phyloP scores from a whole-genome alignment of 2,888 invertebrate genomes.

The Sicus ferrugineus region DNA sequence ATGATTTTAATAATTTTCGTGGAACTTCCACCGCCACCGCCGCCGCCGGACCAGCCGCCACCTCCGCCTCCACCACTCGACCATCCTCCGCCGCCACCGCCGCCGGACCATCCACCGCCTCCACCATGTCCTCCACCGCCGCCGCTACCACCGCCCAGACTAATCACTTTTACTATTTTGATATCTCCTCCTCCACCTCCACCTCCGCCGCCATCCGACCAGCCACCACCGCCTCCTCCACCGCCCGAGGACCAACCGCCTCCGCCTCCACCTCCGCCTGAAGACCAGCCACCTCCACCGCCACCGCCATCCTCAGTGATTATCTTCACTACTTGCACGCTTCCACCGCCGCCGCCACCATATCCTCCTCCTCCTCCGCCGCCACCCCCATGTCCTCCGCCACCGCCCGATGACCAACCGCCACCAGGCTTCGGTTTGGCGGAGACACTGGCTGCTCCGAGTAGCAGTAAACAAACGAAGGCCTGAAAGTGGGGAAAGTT shows the following conservation, averaged over 20 bases:
- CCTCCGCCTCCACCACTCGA: constrained; percentile 37
- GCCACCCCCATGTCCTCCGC: constrained; percentile 37
- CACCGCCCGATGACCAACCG: constrained; percentile 42
- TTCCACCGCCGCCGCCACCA: constrained; percentile 41
- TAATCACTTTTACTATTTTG: constrained; percentile 45
- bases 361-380: constrained; percentile 38
- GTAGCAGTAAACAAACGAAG: constrained; percentile 57
- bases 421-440: constrained; percentile 55
- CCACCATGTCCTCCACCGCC: constrained; percentile 44
- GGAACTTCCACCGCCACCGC: constrained; percentile 45
- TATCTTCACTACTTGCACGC: constrained; percentile 41
- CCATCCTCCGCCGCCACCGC: constrained; percentile 42
- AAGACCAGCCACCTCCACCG: too few relatives aligned
- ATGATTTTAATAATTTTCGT: constrained; percentile 10
- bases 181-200: constrained; percentile 42
- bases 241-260: constrained; percentile 42
- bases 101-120: constrained; percentile 42
- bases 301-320: constrained; percentile 44
- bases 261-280: constrained; percentile 48
- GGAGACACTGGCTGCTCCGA: constrained; percentile 57
- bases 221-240: constrained; percentile 20
- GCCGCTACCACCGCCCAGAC: constrained; percentile 43
- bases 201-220: constrained; percentile 40
- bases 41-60: constrained; percentile 43
- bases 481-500: constrained; percentile 45